A percentile compares a stretch with the other conserved stretches of the same genome.
Evolutionary conservation across 2,888 invertebrate genomes (phyloP).

Genomic region (Hirtodrosophila cameraria): DNA sequence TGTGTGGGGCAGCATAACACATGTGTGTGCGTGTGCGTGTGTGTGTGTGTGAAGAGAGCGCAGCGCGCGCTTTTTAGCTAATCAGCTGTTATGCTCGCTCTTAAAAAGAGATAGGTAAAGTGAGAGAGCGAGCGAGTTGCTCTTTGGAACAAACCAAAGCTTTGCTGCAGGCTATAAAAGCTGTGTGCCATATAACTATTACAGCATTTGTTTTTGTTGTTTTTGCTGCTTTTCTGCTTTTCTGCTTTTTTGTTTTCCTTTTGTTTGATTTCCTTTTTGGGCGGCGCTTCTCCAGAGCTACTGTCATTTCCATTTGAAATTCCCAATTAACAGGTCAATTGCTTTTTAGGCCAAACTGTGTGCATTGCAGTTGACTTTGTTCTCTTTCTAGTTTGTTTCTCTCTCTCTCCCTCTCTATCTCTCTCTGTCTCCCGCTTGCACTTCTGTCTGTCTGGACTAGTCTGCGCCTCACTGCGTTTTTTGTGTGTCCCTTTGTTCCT

Average conservation of each 20-base stretch:
- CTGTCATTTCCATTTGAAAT: conserved; percentile 66
- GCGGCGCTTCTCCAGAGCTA: conserved; percentile 50
- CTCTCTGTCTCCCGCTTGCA: conserved; percentile 5
- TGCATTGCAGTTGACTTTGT: conserved; percentile 65
- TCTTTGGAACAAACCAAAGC: conserved; percentile 31
- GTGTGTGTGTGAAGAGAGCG: conserved; percentile 21
- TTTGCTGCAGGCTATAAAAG: conserved; percentile 54
- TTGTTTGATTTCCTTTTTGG: conserved; percentile 57
- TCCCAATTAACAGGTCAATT: conserved; percentile 80
- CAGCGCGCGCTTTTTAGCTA: conserved; percentile 63
- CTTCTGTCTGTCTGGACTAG: conserved; percentile 23
- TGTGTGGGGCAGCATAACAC: conserved; percentile 11
- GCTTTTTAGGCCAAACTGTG: conserved; percentile 79
- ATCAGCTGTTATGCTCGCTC: conserved; percentile 63
- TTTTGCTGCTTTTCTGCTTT: not conserved
- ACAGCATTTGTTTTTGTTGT: conserved; percentile 48
- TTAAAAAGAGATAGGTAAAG: conserved; percentile 25
- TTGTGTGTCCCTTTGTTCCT: conserved; percentile 26
- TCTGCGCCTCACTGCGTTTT: conserved; percentile 15
- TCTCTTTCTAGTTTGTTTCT: conserved; percentile 5
- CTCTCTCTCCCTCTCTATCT: not conserved
- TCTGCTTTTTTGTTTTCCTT: conserved; percentile 7
- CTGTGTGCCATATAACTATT: conserved; percentile 62
- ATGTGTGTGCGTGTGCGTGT: conserved; percentile 16
- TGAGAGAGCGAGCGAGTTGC: conserved; percentile 2